phyloP scores from a whole-genome alignment of 1,140 invertebrate species.

The Drosophila prosaltans region DNA sequence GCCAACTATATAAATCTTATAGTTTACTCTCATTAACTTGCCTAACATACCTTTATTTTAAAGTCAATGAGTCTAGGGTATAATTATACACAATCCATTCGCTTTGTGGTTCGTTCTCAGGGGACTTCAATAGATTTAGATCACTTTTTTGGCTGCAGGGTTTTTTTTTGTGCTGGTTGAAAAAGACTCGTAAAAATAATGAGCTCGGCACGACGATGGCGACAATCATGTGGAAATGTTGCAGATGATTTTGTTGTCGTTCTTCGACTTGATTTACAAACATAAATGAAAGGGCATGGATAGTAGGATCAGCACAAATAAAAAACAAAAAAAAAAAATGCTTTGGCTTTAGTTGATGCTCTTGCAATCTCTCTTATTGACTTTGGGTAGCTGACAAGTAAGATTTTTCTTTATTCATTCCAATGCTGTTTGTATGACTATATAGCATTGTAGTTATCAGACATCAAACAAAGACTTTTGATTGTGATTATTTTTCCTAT shows the following conservation, averaged over 20 bases:
- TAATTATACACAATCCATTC: constrained; percentile 65
- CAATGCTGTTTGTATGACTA: background rate
- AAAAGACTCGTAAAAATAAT: constrained; percentile 78
- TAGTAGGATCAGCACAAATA: constrained; percentile 2
- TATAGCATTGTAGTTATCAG: constrained; percentile 7
- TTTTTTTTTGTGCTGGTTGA: constrained; percentile 6
- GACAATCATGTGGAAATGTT: constrained; percentile 58
- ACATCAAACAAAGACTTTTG: constrained; percentile 14
- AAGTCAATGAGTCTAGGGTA: background rate
- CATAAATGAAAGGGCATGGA: background rate
- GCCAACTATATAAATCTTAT: too few species aligned
- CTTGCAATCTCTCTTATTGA: constrained; percentile 21
- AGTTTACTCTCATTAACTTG: background rate
- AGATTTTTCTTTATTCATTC: constrained; percentile 1
- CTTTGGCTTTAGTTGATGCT: background rate
- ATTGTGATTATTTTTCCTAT: constrained; percentile 16
- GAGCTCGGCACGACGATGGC: constrained; percentile 74
- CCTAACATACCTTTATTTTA: background rate
- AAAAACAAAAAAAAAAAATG: background rate
- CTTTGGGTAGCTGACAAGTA: constrained; percentile 16
- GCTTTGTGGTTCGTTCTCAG: constrained; percentile 68
- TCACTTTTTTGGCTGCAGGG: constrained; percentile 54
- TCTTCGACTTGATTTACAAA: background rate
- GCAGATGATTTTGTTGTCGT: constrained; percentile 48
- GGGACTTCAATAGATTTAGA: constrained; percentile 75